Percentiles rank a stretch among this genome's conserved stretches.
phyloP scores from a whole-genome alignment of 53 echinoderm and acorn worm species.

The Astropecten irregularis region DNA sequence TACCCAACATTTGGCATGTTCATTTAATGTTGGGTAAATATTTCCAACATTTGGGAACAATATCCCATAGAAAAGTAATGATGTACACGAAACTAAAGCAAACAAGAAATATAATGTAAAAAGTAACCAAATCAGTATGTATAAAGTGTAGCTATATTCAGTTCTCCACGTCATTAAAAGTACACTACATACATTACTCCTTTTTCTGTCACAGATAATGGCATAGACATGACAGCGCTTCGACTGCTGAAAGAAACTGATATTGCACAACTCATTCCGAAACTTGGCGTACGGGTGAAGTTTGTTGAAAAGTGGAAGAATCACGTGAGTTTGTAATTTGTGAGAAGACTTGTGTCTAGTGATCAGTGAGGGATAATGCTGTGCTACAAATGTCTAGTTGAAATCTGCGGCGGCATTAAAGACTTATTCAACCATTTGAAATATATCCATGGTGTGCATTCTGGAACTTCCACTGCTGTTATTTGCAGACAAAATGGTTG shows the following conservation, averaged over 20 bases:
- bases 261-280: constrained; percentile 36
- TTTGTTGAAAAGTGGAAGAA: constrained; percentile 51
- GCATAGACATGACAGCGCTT: constrained; percentile 44
- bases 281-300: constrained; percentile 41
- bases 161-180: background rate
- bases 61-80: background rate
- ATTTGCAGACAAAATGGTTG: constrained; percentile 60
- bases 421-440: constrained; percentile 41
- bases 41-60: constrained; percentile 22
- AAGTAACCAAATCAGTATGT: background rate
- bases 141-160: background rate
- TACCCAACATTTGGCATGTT: constrained; percentile 6
- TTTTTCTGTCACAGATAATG: constrained; percentile 41
- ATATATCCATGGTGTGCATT: constrained; percentile 45
- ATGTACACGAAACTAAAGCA: background rate
- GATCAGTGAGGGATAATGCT: too few relatives aligned
- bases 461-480: constrained; percentile 47
- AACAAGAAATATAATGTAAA: constrained; percentile 1
- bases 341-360: too few relatives aligned
- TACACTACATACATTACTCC: background rate
- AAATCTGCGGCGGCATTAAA: constrained; percentile 36
- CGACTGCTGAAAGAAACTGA: constrained; percentile 17
- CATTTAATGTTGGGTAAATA: background rate
- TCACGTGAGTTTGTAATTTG: constrained; percentile 37
- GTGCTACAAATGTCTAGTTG: constrained; percentile 53